Base-by-base conservation (phyloP, 2,113 vertebrate genomes). In the Asarcornis scutulata region DNA sequence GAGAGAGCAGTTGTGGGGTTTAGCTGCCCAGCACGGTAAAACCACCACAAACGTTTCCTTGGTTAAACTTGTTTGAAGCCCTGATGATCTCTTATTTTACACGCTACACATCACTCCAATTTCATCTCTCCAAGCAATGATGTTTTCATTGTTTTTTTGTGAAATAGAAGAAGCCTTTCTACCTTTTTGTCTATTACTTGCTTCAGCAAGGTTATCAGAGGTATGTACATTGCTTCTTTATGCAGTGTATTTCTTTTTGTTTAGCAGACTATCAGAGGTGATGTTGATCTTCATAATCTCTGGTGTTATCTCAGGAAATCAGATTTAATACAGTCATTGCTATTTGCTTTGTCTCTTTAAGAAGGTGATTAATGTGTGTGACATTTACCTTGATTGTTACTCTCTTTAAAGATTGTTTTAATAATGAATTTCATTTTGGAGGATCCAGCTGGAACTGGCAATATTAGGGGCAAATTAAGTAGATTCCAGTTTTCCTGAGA, bases 321-420 rank as follows among this genome's bases (percentile, higher is more conserved):
- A 74, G 71, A 93, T 46, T 92, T 95, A 91, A 94, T 88, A 52
- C 40, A 88, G 31, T 93, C 95, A 96, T 92, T 91, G 82, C 38
- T 95, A 42, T 97, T 97, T 95, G 59, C 66, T 96, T 69, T 92
- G 29, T 59, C 92, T 95, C 6, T 84, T 95, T 92, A 72, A 89
- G 82, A 86, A 66, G 38, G 52, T 96, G 92, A 97, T 96, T 96
- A 97, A 97, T 97, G 92, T 95, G 46, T 68, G 66, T 97, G 95
- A 95, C 94, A 96, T 98, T 97, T 97, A 91, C 42, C 44, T 73
- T 97, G 94, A 96, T 95, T 94, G 67, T 96, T 95, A 62, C 89
- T 91, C 89, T 97, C 82, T 97, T 97, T 97, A 85, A 82, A 88
- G 67, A 80, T 81, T 62, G 55, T 96, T 76, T 93, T 74, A 50